Evolutionary conservation across 2,888 invertebrate species (phyloP).

Genomic region (Sarcophaga subvicina): DNA sequence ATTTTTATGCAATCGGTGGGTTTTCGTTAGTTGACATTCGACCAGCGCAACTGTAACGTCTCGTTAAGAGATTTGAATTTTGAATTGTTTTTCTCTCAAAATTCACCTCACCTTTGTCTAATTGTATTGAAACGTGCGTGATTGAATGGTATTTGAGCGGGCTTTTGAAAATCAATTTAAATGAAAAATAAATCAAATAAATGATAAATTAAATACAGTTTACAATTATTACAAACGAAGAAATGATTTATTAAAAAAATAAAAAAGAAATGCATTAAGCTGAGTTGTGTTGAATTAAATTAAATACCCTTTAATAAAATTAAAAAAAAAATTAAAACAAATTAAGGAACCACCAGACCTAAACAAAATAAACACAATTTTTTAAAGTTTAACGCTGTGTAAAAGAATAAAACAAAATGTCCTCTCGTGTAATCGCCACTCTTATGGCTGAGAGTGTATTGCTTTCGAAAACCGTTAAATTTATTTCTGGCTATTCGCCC

Average conservation of each 20-base stretch:
- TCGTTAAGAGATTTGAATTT: constrained; percentile 40
- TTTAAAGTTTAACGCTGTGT: constrained; percentile 5
- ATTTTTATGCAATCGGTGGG: constrained; percentile 79
- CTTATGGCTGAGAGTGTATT: constrained; percentile 79
- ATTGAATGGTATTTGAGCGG: constrained; percentile 14
- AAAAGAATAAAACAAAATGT: constrained; percentile 72
- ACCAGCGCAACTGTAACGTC: constrained; percentile 75
- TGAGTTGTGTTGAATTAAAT: no score
- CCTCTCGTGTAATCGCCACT: constrained; percentile 76
- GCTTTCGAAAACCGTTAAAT: constrained; percentile 76
- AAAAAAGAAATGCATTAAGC: constrained; percentile 16
- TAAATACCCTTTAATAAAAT: background rate
- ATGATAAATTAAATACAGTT: background rate
- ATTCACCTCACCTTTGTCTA: background rate
- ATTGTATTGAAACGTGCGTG: no score
- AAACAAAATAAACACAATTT: background rate
- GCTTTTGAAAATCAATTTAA: constrained; percentile 21
- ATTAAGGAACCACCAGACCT: background rate
- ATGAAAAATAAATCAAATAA: background rate
- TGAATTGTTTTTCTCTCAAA: constrained; percentile 11
- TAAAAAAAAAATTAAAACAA: background rate
- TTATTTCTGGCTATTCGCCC: constrained; percentile 79
- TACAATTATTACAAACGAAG: constrained; percentile 7
- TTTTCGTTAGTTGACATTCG: constrained; percentile 79
- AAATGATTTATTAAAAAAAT: background rate